Conservation (phyloP, 2,797 vertebrate genomes). For the Pelobates cultripes region DNA sequence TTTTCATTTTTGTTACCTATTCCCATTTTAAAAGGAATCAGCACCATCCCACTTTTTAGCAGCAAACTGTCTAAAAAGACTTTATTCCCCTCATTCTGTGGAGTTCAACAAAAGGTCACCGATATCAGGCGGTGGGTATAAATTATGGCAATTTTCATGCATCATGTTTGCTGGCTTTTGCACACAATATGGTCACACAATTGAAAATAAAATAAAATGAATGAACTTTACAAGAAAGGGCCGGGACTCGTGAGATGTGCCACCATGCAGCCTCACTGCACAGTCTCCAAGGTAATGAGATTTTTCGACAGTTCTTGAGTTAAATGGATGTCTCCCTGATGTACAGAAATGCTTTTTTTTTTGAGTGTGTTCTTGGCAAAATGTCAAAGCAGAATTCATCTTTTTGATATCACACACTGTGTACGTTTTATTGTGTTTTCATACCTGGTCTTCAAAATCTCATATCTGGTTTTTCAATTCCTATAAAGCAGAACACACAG, state of each 20-base stretch:
- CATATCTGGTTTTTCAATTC: too few species aligned
- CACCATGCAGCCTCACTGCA: neutral
- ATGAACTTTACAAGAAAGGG: conserved; percentile 49
- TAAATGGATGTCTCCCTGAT: conserved; percentile 19
- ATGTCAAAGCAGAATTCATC: conserved; percentile 32
- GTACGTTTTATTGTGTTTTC: conserved; percentile 7
- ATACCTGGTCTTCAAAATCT: neutral
- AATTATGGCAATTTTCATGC: conserved; percentile 1
- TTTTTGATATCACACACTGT: neutral
- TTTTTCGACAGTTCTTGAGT: conserved; percentile 23
- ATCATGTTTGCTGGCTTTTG: conserved; percentile 11
- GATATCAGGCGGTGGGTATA: too few species aligned
- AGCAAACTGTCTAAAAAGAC: too few species aligned
- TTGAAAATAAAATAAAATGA: conserved; percentile 36
- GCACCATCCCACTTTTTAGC: too few species aligned
- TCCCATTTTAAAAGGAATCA: too few species aligned
- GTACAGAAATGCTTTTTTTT: neutral
- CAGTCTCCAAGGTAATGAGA: conserved; percentile 34
- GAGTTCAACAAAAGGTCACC: neutral
- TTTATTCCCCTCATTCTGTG: neutral
- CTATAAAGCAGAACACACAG: neutral
- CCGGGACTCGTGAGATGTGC: conserved; percentile 12
- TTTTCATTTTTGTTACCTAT: too few species aligned
- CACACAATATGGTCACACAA: conserved; percentile 5
- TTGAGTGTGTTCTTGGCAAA: conserved; percentile 6